Conservation (phyloP, 2,888 invertebrate genomes). For the Cacoxenus indagator region DNA sequence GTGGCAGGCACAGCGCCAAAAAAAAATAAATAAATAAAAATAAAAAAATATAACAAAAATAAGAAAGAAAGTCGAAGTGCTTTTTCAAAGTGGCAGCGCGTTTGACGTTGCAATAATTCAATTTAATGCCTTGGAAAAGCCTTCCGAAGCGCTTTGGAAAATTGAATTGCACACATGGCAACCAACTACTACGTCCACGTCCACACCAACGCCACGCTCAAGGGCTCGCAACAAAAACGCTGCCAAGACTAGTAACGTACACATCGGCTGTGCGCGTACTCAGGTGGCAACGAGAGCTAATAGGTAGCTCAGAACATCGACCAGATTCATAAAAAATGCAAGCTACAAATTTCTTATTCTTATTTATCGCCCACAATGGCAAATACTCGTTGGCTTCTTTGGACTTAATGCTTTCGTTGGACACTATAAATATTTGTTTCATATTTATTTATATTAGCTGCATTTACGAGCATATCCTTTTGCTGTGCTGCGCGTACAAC, state of each 20-base stretch:
- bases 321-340: constrained; percentile 34
- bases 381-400: neutral
- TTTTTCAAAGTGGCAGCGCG: constrained; percentile 32
- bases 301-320: neutral
- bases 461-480: neutral
- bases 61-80: too few relatives aligned
- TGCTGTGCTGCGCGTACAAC: neutral
- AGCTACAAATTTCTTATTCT: constrained; percentile 32
- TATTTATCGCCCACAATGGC: constrained; percentile 32
- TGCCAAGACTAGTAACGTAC: neutral
- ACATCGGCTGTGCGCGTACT: neutral
- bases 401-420: neutral
- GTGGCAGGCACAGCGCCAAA: neutral
- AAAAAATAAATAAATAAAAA: neutral
- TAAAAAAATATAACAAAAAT: neutral
- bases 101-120: constrained; percentile 47
- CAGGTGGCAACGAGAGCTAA: neutral
- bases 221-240: too few relatives aligned
- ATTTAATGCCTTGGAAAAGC: constrained; percentile 43
- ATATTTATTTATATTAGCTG: neutral
- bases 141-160: constrained; percentile 8
- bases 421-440: neutral
- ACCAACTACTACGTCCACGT: neutral
- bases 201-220: neutral
- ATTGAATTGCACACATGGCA: constrained; percentile 12